These are phyloP conservation scores for Phymorhynchus buccinoides DNA, from an alignment of 1,140 invertebrate species.

Conservation along the genomic window DNA sequence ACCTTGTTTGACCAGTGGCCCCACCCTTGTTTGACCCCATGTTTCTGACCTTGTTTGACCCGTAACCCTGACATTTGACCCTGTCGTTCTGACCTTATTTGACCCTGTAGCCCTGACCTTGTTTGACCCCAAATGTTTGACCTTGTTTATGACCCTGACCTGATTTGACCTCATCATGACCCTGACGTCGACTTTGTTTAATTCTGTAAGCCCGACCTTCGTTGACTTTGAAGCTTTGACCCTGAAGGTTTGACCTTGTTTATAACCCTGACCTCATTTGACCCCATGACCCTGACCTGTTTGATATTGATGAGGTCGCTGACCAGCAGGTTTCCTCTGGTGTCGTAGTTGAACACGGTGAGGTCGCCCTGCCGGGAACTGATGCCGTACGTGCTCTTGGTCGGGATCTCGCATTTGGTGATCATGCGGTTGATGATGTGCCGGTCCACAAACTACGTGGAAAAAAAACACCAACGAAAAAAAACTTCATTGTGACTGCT, in stretches of 20 bases:
- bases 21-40: background rate
- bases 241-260: background rate
- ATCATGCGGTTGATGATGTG: slow-evolving; percentile 53
- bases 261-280: background rate
- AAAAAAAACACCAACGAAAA: too few relatives aligned
- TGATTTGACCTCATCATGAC: too few relatives aligned
- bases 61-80: too few relatives aligned
- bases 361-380: slow-evolving; percentile 48
- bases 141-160: background rate
- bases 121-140: background rate
- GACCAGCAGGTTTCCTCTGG: slow-evolving; percentile 27
- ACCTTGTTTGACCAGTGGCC: background rate
- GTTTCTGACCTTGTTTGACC: background rate
- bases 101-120: background rate
- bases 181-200: too few relatives aligned
- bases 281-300: background rate
- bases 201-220: too few relatives aligned
- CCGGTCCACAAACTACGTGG: slow-evolving; percentile 49
- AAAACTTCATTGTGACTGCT: too few relatives aligned
- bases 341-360: slow-evolving; percentile 45
- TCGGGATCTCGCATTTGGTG: slow-evolving; percentile 43
- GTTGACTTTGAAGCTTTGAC: too few relatives aligned
- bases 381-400: slow-evolving; percentile 45
- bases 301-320: slow-evolving; percentile 46
- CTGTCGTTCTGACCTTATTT: background rate